Base-by-base conservation (phyloP, 2,888 invertebrate species). In the Stenodema calcarata region DNA sequence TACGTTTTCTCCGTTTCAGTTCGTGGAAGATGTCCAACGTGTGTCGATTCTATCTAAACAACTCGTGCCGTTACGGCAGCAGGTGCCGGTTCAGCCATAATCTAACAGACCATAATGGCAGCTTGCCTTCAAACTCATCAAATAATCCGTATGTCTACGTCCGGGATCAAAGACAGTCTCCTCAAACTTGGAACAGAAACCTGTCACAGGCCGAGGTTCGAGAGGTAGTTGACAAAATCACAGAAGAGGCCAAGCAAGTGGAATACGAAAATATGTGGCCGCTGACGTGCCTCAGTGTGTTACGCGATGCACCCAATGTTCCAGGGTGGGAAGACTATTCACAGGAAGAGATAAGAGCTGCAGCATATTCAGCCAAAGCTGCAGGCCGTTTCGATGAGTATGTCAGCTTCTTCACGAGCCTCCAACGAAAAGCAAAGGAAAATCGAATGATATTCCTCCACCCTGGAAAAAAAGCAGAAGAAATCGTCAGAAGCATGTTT, bases 321-420 rank as follows among this genome's bases (percentile, higher is more conserved):
- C 82, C 86, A 4, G 88, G 87, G 12, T 88, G 87, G 81, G 87
- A 83, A 54, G 88, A 88, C 50, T 80, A 35, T 62, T 88, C 88
- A 12, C 87, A 87, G 28, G 88, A 88, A 73, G 88, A 88, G 69
- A 47, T 88, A 41, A 30, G 88, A 41, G 73, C 47, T 9, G 82
- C 44, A 18, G 88, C 88, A 14, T 88, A 88, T 30, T 28, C 54
- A 9, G 16, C 86, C 1, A 84, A 84, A 75, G 42, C 35, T 11
- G 35, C 47, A 11, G 62, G 78, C 2, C 23, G 86, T 9, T 73
- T 84, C 28, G 28, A 70, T 11, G 73, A 84, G 23, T 84, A 84
- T 69, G 28, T 79, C 23, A 23, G 42, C 1, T 47, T 62, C 28
- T 78, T 14, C 44, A 41, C 27, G 14, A 69, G 30, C n/a, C 42